These are phyloP conservation scores for Dermatemys mawii DNA, from an alignment of 2,113 vertebrate genomes.

Conservation along the genomic window DNA sequence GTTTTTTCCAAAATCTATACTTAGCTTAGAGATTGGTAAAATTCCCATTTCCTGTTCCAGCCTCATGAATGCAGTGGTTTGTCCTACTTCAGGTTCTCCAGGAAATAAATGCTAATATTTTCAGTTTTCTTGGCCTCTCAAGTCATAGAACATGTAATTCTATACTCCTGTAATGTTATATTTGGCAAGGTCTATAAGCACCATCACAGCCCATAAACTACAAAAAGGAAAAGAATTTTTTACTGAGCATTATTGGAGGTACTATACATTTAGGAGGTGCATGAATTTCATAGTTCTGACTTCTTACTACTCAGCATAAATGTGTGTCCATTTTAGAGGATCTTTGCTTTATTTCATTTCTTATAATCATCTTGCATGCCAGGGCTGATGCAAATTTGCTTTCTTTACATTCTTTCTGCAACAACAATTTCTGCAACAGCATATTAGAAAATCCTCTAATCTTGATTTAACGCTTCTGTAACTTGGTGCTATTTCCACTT, in stretches of 20 bases:
- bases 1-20: background rate
- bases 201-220: conserved; percentile 42
- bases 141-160: conserved; percentile 27
- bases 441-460: background rate
- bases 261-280: conserved; percentile 19
- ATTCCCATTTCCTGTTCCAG: conserved; percentile 1
- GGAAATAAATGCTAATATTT: conserved; percentile 52
- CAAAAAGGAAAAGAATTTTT: conserved; percentile 23
- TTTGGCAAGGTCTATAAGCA: conserved; percentile 42
- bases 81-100: conserved; percentile 48
- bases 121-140: conserved; percentile 13
- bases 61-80: conserved; percentile 39
- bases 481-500: background rate
- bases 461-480: conserved; percentile 25
- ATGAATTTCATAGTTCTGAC: conserved; percentile 38
- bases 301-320: conserved; percentile 54
- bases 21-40: background rate
- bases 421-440: background rate
- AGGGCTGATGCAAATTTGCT: background rate
- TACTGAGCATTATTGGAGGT: conserved; percentile 9
- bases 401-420: background rate
- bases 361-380: conserved; percentile 5
- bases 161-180: conserved; percentile 41
- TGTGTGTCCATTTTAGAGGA: conserved; percentile 32
- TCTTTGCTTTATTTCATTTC: conserved; percentile 33